Evolutionary conservation across 2,113 vertebrate species (phyloP).

Genomic region (Martes martes): DNA sequence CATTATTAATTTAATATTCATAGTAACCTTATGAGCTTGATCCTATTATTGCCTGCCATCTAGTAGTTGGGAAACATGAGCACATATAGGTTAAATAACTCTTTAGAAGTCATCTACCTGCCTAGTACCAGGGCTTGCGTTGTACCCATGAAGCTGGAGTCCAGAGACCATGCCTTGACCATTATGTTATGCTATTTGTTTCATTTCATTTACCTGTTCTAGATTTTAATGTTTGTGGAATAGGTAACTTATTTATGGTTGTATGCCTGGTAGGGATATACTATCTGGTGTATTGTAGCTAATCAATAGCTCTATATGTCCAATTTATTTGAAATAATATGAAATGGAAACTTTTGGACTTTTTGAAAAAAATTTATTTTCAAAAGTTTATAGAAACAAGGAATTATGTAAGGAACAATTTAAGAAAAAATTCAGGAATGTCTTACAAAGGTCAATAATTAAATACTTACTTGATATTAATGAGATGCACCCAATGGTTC

Average conservation of each 20-base stretch:
- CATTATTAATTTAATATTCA: neutral
- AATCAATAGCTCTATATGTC: neutral
- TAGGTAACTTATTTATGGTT: neutral
- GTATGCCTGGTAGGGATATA: neutral
- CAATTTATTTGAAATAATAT: constrained; percentile 37
- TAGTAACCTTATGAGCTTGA: neutral
- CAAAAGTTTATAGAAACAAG: neutral
- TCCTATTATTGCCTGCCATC: neutral
- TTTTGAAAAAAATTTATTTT: constrained; percentile 18
- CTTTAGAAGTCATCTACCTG: neutral
- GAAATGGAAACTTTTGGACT: constrained; percentile 21
- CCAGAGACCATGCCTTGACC: neutral
- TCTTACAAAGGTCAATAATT: neutral
- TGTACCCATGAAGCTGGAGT: neutral
- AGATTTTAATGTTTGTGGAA: neutral
- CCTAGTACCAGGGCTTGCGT: neutral
- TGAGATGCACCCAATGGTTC: neutral
- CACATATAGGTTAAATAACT: neutral
- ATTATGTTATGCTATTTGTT: neutral
- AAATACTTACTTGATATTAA: neutral
- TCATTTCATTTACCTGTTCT: neutral
- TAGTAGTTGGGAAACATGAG: neutral
- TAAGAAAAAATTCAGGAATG: neutral
- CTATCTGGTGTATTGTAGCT: neutral
- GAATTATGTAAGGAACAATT: neutral